Percentiles rank a stretch among this genome's conserved stretches.
phyloP scores from a whole-genome alignment of 53 echinoderm and acorn worm species.

The Arbacia lixula region DNA sequence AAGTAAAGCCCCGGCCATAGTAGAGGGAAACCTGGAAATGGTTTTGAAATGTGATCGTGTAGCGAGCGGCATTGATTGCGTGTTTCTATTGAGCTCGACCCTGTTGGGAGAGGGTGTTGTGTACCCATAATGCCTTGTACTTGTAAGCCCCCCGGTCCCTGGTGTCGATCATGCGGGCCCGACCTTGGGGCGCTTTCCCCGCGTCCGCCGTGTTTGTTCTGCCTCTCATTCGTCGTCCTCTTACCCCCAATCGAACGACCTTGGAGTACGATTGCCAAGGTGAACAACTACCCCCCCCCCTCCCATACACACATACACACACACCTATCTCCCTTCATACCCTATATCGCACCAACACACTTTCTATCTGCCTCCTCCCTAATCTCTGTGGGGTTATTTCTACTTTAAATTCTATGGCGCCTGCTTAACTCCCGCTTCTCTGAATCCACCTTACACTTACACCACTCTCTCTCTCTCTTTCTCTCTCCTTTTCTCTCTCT shows the following conservation, averaged over 20 bases:
- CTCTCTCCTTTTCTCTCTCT: background rate
- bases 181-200: conserved; percentile 54
- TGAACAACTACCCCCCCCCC: conserved; percentile 49
- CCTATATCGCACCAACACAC: background rate
- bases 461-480: background rate
- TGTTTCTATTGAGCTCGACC: conserved; percentile 57
- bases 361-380: too few species aligned
- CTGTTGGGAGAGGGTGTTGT: conserved; percentile 48
- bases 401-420: too few species aligned
- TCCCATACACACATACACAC: background rate
- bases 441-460: background rate
- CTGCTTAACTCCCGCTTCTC: background rate
- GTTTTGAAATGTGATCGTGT: conserved; percentile 51
- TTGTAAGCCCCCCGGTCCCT: conserved; percentile 40
- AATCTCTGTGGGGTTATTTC: too few species aligned
- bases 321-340: conserved; percentile 10
- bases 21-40: conserved; percentile 48
- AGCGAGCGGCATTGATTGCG: conserved; percentile 52
- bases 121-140: conserved; percentile 42
- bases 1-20: conserved; percentile 1
- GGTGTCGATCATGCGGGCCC: conserved; percentile 55
- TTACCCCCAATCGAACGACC: conserved; percentile 55
- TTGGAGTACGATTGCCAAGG: conserved; percentile 58
- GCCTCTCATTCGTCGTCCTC: conserved; percentile 39
- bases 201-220: conserved; percentile 48